phyloP scores from a whole-genome alignment of 2,113 vertebrate genomes.

The Charina bottae region DNA sequence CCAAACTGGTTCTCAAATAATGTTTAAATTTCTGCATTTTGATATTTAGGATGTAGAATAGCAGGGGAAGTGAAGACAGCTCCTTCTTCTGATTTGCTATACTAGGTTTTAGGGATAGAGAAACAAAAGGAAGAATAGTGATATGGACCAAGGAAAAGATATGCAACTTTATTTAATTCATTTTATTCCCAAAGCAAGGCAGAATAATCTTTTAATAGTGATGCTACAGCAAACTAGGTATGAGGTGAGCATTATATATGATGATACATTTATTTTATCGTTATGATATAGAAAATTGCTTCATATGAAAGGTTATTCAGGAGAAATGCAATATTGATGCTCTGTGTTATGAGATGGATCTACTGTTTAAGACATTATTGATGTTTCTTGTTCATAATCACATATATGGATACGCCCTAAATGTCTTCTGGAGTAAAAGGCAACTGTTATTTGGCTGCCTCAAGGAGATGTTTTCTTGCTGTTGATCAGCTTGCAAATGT shows the following conservation, averaged over 20 bases:
- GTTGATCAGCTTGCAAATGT: background rate
- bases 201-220: background rate
- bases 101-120: background rate
- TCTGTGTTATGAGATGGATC: background rate
- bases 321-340: background rate
- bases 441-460: background rate
- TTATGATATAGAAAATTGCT: background rate
- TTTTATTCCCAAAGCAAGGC: background rate
- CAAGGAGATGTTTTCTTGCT: background rate
- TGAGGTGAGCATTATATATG: background rate
- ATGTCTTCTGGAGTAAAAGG: background rate
- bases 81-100: background rate
- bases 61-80: background rate
- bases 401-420: background rate
- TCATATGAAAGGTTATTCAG: background rate
- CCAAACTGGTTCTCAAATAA: background rate
- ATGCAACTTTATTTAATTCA: background rate
- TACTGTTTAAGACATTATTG: background rate
- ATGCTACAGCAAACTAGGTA: background rate
- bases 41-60: background rate
- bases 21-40: background rate
- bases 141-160: background rate
- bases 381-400: background rate
- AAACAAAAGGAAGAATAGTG: background rate
- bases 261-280: background rate